Conservation (phyloP, 2,113 vertebrate species). For the Epinephelus lanceolatus region DNA sequence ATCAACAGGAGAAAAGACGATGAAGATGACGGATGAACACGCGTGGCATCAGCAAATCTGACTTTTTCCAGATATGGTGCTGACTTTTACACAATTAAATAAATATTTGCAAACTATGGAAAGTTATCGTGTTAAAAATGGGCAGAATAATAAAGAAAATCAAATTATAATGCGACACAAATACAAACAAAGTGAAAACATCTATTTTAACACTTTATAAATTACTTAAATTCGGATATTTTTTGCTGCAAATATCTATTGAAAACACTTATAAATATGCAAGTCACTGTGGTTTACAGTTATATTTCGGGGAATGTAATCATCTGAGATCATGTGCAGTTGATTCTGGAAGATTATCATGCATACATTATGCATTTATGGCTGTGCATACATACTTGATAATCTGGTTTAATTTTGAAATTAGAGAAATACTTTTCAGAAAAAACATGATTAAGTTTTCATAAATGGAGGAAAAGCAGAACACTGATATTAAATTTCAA, state of each 20-base stretch:
- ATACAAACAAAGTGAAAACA: background rate
- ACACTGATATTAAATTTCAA: background rate
- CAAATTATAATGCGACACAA: background rate
- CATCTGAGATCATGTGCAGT: too few relatives aligned
- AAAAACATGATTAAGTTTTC: background rate
- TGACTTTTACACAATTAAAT: background rate
- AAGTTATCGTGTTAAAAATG: background rate
- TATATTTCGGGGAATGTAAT: too few relatives aligned
- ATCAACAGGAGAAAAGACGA: background rate
- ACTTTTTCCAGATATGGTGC: background rate
- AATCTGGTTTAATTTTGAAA: background rate
- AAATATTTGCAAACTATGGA: background rate
- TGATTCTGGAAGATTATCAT: background rate
- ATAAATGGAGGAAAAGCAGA: background rate
- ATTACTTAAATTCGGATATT: background rate
- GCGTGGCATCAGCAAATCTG: background rate
- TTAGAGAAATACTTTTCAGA: background rate
- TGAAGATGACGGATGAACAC: background rate
- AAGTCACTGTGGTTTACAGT: too few relatives aligned
- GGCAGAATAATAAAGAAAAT: background rate
- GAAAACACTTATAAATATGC: too few relatives aligned
- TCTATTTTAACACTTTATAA: background rate
- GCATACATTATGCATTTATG: background rate
- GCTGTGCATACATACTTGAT: background rate
- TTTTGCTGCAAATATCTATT: background rate